phyloP scores from a whole-genome alignment of 2,113 vertebrate genomes.

The Bagarius yarrelli region DNA sequence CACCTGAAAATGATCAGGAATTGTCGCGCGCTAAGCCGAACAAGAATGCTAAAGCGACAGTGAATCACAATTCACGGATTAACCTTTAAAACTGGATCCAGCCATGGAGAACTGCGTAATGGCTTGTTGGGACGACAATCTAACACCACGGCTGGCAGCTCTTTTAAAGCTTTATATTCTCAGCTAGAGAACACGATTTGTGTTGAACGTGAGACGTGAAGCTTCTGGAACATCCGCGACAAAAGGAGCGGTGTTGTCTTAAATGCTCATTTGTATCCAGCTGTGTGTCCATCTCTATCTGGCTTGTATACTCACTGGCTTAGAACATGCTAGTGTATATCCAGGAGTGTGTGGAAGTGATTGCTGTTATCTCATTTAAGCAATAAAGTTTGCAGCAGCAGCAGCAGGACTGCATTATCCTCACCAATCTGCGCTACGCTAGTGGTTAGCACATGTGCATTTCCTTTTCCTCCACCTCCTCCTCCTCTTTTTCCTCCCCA shows the following conservation, averaged over 20 bases:
- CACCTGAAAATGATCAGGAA: constrained; percentile 50
- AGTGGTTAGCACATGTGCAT: constrained; percentile 33
- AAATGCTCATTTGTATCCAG: constrained; percentile 22
- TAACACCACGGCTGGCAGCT: constrained; percentile 2
- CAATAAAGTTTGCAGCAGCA: constrained; percentile 30
- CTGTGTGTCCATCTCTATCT: constrained; percentile 5
- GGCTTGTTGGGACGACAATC: constrained; percentile 37
- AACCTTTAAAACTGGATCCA: constrained; percentile 60
- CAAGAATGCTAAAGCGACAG: constrained; percentile 59
- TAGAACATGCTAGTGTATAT: constrained; percentile 13
- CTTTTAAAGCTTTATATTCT: constrained; percentile 18
- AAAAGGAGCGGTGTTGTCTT: neutral
- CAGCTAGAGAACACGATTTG: constrained; percentile 11
- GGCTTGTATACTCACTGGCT: constrained; percentile 24
- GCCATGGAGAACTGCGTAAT: constrained; percentile 45
- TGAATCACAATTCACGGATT: constrained; percentile 64
- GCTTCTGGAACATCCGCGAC: neutral
- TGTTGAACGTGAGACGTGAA: neutral
- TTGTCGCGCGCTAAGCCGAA: constrained; percentile 56
- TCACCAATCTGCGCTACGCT: constrained; percentile 41
- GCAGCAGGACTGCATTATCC: constrained; percentile 31
- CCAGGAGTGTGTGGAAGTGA: constrained; percentile 24
- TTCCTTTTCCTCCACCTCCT: neutral
- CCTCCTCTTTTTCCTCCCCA: neutral
- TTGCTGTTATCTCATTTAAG: constrained; percentile 36